These are phyloP conservation scores for Eudasyphora cyanicolor DNA, from an alignment of 2,888 invertebrate species.

Conservation along the genomic window DNA sequence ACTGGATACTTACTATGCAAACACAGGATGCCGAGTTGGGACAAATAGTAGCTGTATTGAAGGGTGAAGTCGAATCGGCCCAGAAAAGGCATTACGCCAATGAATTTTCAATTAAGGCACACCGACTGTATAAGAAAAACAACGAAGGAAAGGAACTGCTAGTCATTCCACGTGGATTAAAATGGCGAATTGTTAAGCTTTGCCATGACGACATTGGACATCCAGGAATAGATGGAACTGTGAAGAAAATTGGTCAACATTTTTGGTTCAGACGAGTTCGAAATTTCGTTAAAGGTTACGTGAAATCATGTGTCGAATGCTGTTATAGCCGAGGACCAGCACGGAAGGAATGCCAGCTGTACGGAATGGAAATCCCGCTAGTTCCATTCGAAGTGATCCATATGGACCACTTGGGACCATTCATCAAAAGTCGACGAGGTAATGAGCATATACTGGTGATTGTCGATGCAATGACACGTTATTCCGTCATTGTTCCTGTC, in stretches of 20 bases:
- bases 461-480: constrained; percentile 59
- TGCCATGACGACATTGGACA: constrained; percentile 67
- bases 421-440: constrained; percentile 44
- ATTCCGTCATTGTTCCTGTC: constrained; percentile 40
- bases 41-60: constrained; percentile 33
- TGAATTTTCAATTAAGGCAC: constrained; percentile 28
- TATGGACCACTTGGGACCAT: constrained; percentile 41
- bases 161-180: constrained; percentile 8
- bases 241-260: constrained; percentile 54
- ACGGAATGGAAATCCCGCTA: constrained; percentile 15
- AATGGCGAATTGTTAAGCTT: constrained; percentile 52
- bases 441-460: constrained; percentile 50
- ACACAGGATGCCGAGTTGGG: constrained; percentile 48
- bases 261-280: constrained; percentile 67
- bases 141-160: constrained; percentile 9
- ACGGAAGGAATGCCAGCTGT: constrained; percentile 48
- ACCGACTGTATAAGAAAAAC: constrained; percentile 38
- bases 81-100: not conserved
- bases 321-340: constrained; percentile 44
- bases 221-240: constrained; percentile 62
- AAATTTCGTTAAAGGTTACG: constrained; percentile 53
- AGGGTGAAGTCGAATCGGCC: not conserved
- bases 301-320: constrained; percentile 66
- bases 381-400: constrained; percentile 39
- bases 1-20: constrained; percentile 60